Evolutionary conservation across 2,888 invertebrate species (phyloP).

Genomic region (Biston stratarius): DNA sequence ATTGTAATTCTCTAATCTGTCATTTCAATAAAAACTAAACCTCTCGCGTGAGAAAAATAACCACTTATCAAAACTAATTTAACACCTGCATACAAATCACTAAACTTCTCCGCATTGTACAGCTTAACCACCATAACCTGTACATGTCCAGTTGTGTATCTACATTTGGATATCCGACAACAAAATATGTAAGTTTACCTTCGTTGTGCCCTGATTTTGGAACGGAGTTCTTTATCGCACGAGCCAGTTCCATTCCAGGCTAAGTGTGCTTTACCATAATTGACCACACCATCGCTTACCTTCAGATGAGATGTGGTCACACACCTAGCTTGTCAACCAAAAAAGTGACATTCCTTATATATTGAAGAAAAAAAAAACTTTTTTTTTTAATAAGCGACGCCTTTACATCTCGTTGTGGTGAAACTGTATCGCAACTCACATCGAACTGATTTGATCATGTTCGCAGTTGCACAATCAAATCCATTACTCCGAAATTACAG

Average conservation of each 20-base stretch:
- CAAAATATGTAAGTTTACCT: too few relatives aligned
- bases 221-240: too few relatives aligned
- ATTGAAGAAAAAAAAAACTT: too few relatives aligned
- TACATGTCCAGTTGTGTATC: neutral
- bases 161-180: too few relatives aligned
- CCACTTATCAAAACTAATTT: slow-evolving; percentile 32
- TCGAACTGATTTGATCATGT: slow-evolving; percentile 51
- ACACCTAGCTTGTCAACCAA: too few relatives aligned
- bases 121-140: slow-evolving; percentile 19
- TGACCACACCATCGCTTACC: too few relatives aligned
- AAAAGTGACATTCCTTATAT: too few relatives aligned
- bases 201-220: too few relatives aligned
- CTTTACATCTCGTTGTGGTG: slow-evolving; percentile 2
- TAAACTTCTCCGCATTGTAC: slow-evolving; percentile 17
- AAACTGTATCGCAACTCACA: slow-evolving; percentile 30
- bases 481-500: slow-evolving; percentile 61
- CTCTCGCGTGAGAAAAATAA: slow-evolving; percentile 30
- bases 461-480: slow-evolving; percentile 58
- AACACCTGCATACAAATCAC: slow-evolving; percentile 33
- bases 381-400: neutral
- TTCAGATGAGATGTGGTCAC: too few relatives aligned
- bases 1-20: neutral
- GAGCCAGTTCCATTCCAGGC: too few relatives aligned
- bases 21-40: slow-evolving; percentile 10
- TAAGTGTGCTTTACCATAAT: too few relatives aligned